Evolutionary conservation across 1,140 invertebrate genomes (phyloP).

Genomic region (Drosophila suzukii): DNA sequence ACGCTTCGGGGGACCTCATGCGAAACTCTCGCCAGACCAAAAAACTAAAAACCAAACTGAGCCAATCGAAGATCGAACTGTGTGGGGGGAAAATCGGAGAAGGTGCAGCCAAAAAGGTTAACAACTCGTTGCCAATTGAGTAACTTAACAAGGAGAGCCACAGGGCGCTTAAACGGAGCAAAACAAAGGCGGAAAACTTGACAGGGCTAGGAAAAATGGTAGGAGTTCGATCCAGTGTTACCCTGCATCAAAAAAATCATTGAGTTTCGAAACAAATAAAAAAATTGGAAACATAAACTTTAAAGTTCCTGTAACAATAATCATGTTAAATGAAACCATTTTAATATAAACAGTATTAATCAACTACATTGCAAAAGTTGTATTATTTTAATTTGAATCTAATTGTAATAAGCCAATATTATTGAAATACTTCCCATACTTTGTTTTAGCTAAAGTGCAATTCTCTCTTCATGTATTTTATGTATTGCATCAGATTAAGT

Average conservation of each 20-base stretch:
- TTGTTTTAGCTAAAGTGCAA: neutral
- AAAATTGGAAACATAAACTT: neutral
- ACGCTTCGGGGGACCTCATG: slow-evolving; percentile 72
- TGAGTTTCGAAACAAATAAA: neutral
- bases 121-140: slow-evolving; percentile 76
- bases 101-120: slow-evolving; percentile 70
- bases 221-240: neutral
- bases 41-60: slow-evolving; percentile 26
- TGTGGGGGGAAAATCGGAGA: slow-evolving; percentile 38
- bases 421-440: neutral
- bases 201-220: slow-evolving; percentile 8
- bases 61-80: slow-evolving; percentile 21
- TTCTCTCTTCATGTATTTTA: neutral
- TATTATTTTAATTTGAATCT: too few relatives aligned
- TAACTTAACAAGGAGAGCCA: slow-evolving; percentile 66
- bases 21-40: slow-evolving; percentile 48
- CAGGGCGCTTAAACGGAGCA: slow-evolving; percentile 39
- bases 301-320: too few relatives aligned
- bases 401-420: neutral
- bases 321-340: too few relatives aligned
- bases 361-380: too few relatives aligned
- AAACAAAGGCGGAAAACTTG: slow-evolving; percentile 34
- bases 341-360: too few relatives aligned
- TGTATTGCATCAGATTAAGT: neutral
- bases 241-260: neutral